Base-by-base conservation (phyloP, 1,140 invertebrate species). In the Andrena cerasifolii region DNA sequence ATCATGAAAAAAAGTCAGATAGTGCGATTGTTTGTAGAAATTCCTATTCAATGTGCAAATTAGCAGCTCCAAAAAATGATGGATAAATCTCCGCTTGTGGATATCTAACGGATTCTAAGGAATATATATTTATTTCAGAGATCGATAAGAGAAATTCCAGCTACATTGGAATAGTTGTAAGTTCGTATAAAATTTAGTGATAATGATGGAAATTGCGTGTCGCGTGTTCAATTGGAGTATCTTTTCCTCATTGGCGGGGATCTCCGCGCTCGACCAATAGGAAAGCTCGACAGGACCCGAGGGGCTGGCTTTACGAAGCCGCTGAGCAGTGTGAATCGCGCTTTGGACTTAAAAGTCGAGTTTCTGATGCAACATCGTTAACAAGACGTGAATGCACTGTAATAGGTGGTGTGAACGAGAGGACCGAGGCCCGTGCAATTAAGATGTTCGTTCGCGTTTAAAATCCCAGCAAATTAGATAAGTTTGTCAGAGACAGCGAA, bases 311-410 rank as follows among this genome's bases (percentile, higher is more conserved):
- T n/a, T n/a, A n/a, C n/a, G n/a, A n/a, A n/a, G n/a, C n/a, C n/a
- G n/a, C n/a, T n/a, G n/a, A n/a, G n/a, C n/a, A 26, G 21, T 78
- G 67, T 71, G 54, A 45, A 71, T 59, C 6, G n/a, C 26, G 4
- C 45, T 62, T 71, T 51, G 14, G 26, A n/a, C 40, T 47, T 62
- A 67, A 63, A 66, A 62, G 63, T 70, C 43, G 59, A 71, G 65
- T 85, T 84, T 85, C 83, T 85, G 83, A 85, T 84, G 83, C 83
- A 85, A 85, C 71, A 83, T 31, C 78, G 56, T 33, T 66, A 54
- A 53, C 7, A 54, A 73, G 67, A 75, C 78, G 72, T 79, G 54
- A 74, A 49, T 76, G 45, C 54, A 58, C 61, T 79, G 33, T 58
- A 31, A n/a, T 76, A 66, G 24, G n/a, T 36, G 66, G 28, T 79